A percentile compares a stretch with the other conserved stretches of the same genome.
Conservation (phyloP, 2,888 invertebrate genomes). For the Cheilosia pagana region DNA sequence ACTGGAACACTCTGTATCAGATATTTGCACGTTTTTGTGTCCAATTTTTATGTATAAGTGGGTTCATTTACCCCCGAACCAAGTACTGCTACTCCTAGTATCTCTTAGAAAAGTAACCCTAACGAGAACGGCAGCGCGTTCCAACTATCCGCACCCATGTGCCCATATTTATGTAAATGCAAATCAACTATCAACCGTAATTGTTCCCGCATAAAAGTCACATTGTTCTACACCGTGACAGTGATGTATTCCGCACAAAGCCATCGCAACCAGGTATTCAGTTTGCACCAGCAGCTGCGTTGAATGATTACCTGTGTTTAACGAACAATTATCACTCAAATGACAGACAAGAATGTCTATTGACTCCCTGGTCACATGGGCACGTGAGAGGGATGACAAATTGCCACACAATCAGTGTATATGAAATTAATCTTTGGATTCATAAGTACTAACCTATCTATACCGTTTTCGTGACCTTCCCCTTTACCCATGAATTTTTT, state of each 20-base stretch:
- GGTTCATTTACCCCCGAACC: not conserved
- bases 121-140: constrained; percentile 15
- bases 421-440: not conserved
- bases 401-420: not conserved
- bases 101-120: not conserved
- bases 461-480: constrained; percentile 9
- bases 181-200: constrained; percentile 31
- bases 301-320: constrained; percentile 29
- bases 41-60: not conserved
- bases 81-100: not conserved
- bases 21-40: too few relatives aligned
- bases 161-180: constrained; percentile 35
- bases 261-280: not conserved
- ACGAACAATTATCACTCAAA: constrained; percentile 37
- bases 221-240: constrained; percentile 35
- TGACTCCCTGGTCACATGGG: constrained; percentile 10
- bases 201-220: constrained; percentile 33
- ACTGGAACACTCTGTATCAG: too few relatives aligned
- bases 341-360: constrained; percentile 22
- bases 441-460: not conserved
- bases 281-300: constrained; percentile 9
- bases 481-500: constrained; percentile 8
- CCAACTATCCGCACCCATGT: constrained; percentile 35
- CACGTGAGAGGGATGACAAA: constrained; percentile 41
- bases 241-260: constrained; percentile 17